Percentiles rank a stretch among this genome's conserved stretches.
Evolutionary conservation across 2,888 invertebrate genomes (phyloP).

Genomic region (Chrysolina americana): DNA sequence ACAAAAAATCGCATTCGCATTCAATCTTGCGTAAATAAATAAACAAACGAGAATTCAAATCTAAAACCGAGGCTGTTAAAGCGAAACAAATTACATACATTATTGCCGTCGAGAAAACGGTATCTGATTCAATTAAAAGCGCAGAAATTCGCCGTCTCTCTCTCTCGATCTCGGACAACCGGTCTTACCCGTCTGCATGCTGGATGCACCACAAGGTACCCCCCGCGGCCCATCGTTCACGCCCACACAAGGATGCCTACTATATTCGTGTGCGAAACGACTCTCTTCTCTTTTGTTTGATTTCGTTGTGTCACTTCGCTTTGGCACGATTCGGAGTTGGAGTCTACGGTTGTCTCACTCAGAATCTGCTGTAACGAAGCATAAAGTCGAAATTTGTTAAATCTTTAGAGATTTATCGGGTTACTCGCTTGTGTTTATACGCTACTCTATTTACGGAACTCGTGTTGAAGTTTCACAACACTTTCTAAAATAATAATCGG

Average conservation of each 20-base stretch:
- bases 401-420: too few species aligned
- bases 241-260: conserved; percentile 17
- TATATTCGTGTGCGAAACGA: conserved; percentile 11
- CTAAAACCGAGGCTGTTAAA: conserved; percentile 37
- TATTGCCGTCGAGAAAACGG: conserved; percentile 43
- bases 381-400: too few species aligned
- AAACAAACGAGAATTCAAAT: conserved; percentile 30
- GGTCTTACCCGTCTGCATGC: conserved; percentile 19
- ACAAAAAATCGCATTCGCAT: conserved; percentile 19
- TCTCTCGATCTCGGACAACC: conserved; percentile 21
- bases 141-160: conserved; percentile 30
- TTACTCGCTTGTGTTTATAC: too few species aligned
- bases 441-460: too few species aligned
- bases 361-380: background rate
- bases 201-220: conserved; percentile 27
- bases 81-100: conserved; percentile 45
- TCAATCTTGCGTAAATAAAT: conserved; percentile 17
- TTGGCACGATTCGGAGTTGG: background rate
- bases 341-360: background rate
- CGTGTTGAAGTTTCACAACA: too few species aligned
- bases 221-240: conserved; percentile 21
- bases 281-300: background rate
- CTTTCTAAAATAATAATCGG: too few species aligned
- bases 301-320: background rate
- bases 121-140: conserved; percentile 46